phyloP scores from a whole-genome alignment of 1,140 invertebrate species.

The Drosophila bifasciata region DNA sequence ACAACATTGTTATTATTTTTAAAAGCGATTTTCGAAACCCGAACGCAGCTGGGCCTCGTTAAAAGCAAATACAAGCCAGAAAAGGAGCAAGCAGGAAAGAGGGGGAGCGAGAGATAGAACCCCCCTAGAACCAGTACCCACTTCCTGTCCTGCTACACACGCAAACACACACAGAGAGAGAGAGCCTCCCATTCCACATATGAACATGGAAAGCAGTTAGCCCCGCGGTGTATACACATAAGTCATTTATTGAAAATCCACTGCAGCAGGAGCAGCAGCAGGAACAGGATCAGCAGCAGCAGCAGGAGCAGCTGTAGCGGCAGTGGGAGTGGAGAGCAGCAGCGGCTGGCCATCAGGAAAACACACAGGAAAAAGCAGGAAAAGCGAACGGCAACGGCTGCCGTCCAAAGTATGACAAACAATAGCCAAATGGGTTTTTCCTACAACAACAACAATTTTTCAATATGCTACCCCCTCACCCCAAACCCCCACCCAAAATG shows the following conservation, averaged over 20 bases:
- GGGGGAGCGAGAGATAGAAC: not conserved
- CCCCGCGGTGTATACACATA: conserved; percentile 66
- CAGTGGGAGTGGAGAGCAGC: no score
- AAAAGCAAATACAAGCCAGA: conserved; percentile 70
- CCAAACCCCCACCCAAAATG: conserved; percentile 57
- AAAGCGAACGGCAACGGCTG: conserved; percentile 39
- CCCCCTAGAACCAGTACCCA: not conserved
- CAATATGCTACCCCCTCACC: no score
- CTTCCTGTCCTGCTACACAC: not conserved
- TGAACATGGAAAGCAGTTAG: conserved; percentile 57
- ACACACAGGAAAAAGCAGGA: conserved; percentile 9
- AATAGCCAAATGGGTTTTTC: conserved; percentile 81
- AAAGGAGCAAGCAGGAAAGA: not conserved
- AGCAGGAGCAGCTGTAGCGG: conserved; percentile 22
- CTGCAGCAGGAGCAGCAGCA: conserved; percentile 43
- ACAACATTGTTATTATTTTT: conserved; percentile 77
- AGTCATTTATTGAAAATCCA: conserved; percentile 81
- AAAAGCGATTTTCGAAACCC: conserved; percentile 74
- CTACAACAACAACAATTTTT: conserved; percentile 80
- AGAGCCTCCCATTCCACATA: not conserved
- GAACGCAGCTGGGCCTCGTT: conserved; percentile 73
- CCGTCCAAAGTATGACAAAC: conserved; percentile 74
- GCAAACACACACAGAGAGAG: conserved; percentile 1
- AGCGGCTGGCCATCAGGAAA: conserved; percentile 19
- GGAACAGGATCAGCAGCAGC: conserved; percentile 29